Conservation (phyloP, 2,113 vertebrate species). For the Oncorhynchus tshawytscha region DNA sequence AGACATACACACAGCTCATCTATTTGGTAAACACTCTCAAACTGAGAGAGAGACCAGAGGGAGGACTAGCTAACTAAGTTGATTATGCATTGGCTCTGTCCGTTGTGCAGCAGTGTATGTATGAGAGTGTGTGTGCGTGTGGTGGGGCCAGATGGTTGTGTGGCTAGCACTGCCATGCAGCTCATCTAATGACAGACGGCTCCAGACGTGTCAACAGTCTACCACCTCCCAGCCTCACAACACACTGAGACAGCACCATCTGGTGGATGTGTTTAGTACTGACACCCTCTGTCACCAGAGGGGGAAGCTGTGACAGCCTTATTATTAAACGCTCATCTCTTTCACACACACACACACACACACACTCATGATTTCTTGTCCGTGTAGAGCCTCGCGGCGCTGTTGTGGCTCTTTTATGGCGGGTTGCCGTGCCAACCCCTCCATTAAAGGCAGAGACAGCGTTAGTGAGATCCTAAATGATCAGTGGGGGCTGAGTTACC, state of each 20-base stretch:
- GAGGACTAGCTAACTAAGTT: too few species aligned
- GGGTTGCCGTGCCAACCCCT: constrained; percentile 47
- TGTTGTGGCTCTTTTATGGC: constrained; percentile 24
- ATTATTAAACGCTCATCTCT: constrained; percentile 14
- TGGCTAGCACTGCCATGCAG: constrained; percentile 2
- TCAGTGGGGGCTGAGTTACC: constrained; percentile 1
- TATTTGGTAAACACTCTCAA: background rate
- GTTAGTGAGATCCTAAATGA: constrained; percentile 29
- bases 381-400: background rate
- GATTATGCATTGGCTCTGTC: too few species aligned
- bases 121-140: background rate
- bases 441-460: constrained; percentile 13
- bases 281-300: background rate
- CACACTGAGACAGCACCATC: background rate
- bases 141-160: constrained; percentile 23
- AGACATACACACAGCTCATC: background rate
- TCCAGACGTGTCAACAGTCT: constrained; percentile 5
- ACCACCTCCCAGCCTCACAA: background rate
- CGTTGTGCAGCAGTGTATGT: background rate
- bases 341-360: constrained; percentile 10
- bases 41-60: background rate
- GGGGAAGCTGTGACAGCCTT: constrained; percentile 9
- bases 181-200: constrained; percentile 22
- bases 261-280: constrained; percentile 3
- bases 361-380: constrained; percentile 9